Evolutionary conservation across 23 tunicate genomes (phyloP), one percentile per base, ranked within the genome.

Genomic region (Trididemnum clinides): DNA sequence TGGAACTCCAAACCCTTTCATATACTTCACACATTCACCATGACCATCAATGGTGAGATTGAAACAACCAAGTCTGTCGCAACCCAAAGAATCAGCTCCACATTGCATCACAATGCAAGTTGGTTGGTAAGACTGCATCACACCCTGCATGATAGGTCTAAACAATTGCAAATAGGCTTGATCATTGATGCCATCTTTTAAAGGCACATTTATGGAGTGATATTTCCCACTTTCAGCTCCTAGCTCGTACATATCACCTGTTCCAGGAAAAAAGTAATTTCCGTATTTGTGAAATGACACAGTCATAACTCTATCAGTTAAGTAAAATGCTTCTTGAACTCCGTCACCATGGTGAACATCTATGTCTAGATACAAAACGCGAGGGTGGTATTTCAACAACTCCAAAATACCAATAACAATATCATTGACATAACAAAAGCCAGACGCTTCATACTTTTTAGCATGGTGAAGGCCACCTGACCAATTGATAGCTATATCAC

Each of bases 261-360:
- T 97, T 33, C 99, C 95, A 64, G 99, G 99, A 65, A 97, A 97
- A 51, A 97, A 97, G 38, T 92, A 88, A 74, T 92, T 92, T 36
- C 99, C 99, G 62, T 97, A 97, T 77, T 97, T 97, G 58, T 97
- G 99, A 72, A 97, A 97, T 26, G 99, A 97, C 6, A 97, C 99
- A 33, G 99, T 97, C 99, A 97, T 97, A 4, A 97, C 99, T 64
- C 99, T 78, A 78, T 97, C 99, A 5, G 99, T 92, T 21, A 92
- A 80, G 69, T 91, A 97, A 85, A 97, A 97, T 18, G 99, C 99
- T 65, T 97, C 99, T 58, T 97, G 99, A 2, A 97, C 99, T 23
- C 99, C 99, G 82, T 97, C 99, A 72, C 99, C 99, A 86, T 97
- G 99, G 34, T 97, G 99, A 27, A 97, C 99, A 88, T 97, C 99